phyloP scores from a whole-genome alignment of 1,140 invertebrate species.

The Chionoecetes opilio region DNA sequence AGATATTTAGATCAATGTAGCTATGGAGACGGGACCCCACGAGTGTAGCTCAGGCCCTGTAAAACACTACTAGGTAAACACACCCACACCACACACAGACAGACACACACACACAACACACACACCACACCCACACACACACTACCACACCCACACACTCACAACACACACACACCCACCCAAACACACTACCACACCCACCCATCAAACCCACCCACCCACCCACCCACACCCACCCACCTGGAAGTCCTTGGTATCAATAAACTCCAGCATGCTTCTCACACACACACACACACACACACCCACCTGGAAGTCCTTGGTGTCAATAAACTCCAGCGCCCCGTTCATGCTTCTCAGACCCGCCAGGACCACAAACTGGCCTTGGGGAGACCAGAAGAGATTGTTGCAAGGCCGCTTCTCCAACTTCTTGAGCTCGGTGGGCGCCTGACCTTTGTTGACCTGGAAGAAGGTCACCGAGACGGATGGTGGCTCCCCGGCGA shows the following conservation, averaged over 20 bases:
- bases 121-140: too few relatives aligned
- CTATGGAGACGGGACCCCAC: too few relatives aligned
- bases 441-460: conserved; percentile 94
- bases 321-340: conserved; percentile 97
- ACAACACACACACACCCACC: too few relatives aligned
- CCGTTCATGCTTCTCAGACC: conserved; percentile 93
- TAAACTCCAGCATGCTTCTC: conserved; percentile 94
- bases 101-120: too few relatives aligned
- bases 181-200: too few relatives aligned
- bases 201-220: not conserved
- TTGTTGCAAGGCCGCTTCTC: conserved; percentile 97
- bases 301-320: conserved; percentile 83
- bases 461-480: conserved; percentile 97
- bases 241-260: conserved; percentile 89
- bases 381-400: conserved; percentile 97
- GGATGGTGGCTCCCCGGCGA: conserved; percentile 95
- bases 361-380: conserved; percentile 97
- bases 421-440: conserved; percentile 93
- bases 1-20: too few relatives aligned
- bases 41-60: too few relatives aligned
- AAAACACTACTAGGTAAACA: too few relatives aligned
- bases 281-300: too few relatives aligned
- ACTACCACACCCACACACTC: too few relatives aligned
- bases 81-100: too few relatives aligned
- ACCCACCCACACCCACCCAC: conserved; percentile 34